Conservation (phyloP, 1,140 invertebrate genomes). For the Stenopsyche tienmushanensis region DNA sequence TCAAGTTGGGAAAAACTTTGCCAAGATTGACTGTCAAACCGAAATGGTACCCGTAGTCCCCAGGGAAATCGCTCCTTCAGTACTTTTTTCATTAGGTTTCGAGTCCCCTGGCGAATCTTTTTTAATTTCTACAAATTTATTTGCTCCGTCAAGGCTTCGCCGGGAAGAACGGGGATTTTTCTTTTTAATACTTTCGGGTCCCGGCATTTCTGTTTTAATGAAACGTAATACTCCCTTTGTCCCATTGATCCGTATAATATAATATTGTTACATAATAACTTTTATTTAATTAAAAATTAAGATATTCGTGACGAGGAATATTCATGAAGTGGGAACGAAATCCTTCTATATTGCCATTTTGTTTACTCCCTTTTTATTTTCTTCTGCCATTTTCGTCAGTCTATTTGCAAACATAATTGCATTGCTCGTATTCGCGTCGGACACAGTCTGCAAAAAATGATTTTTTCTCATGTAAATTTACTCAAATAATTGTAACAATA, state of each 20-base stretch:
- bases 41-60: not conserved
- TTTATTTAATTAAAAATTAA: constrained; percentile 11
- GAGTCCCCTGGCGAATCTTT: not conserved
- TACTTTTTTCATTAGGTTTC: constrained; percentile 6
- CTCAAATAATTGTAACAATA: too few relatives aligned
- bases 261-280: not conserved
- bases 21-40: constrained; percentile 13
- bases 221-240: constrained; percentile 8
- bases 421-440: too few relatives aligned
- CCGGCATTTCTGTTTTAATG: constrained; percentile 2
- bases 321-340: not conserved
- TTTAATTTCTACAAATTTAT: constrained; percentile 12
- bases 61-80: not conserved
- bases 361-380: not conserved
- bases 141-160: not conserved
- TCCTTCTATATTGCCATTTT: not conserved
- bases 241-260: constrained; percentile 1
- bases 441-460: too few relatives aligned
- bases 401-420: not conserved
- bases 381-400: not conserved
- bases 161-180: not conserved
- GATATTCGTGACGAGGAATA: not conserved
- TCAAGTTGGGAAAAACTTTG: not conserved
- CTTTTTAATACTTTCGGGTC: not conserved
- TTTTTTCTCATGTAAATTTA: too few relatives aligned